A percentile compares a stretch with the other conserved stretches of the same genome.
Evolutionary conservation across 2,888 invertebrate species (phyloP).

Genomic region (Drosophila merina): DNA sequence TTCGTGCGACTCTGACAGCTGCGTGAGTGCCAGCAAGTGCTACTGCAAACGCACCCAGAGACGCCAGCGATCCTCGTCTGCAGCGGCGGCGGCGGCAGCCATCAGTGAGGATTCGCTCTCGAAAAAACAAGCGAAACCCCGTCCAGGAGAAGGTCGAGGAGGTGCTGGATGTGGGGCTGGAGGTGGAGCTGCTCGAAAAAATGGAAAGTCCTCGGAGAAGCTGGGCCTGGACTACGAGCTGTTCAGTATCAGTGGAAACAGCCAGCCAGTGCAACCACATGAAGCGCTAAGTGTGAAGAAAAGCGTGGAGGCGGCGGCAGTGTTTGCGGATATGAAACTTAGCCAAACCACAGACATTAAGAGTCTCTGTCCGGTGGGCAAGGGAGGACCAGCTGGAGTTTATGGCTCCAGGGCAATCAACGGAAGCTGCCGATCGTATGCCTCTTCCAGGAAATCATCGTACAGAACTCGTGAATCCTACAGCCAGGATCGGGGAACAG

Average conservation of each 20-base stretch:
- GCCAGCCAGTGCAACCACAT: constrained; percentile 86
- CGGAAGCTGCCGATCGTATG: constrained; percentile 68
- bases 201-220: constrained; percentile 85
- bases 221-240: constrained; percentile 91
- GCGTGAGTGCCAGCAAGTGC: constrained; percentile 94
- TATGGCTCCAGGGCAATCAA: constrained; percentile 36
- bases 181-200: constrained; percentile 69
- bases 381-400: constrained; percentile 6
- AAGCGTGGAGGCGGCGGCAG: constrained; percentile 93
- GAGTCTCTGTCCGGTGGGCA: constrained; percentile 80
- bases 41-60: constrained; percentile 87
- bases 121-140: constrained; percentile 77
- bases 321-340: constrained; percentile 91
- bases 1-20: constrained; percentile 93
- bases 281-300: constrained; percentile 94
- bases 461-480: constrained; percentile 74
- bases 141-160: constrained; percentile 6
- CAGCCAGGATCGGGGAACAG: constrained; percentile 74
- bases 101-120: constrained; percentile 71
- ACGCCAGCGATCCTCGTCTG: constrained; percentile 39
- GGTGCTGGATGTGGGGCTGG: constrained; percentile 42
- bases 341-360: constrained; percentile 89
- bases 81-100: constrained; percentile 33
- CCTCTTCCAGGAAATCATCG: constrained; percentile 64
- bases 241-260: constrained; percentile 85